phyloP scores from a whole-genome alignment of 2,888 invertebrate genomes.

The Tortrix viridana region DNA sequence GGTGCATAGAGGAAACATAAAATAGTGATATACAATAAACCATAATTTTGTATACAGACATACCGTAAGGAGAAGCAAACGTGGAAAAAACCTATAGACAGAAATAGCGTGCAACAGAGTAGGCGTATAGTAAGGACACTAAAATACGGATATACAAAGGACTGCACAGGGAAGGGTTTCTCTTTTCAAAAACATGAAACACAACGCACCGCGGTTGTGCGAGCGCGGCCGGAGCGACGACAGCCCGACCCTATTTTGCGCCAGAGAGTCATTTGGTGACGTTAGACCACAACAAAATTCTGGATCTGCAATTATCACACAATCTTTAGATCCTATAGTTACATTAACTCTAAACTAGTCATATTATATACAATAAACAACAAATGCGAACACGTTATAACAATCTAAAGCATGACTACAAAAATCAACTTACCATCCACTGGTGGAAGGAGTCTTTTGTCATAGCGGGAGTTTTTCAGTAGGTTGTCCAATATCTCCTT shows the following conservation, averaged over 20 bases:
- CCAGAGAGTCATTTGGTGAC: constrained; percentile 90
- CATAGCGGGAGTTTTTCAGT: constrained; percentile 93
- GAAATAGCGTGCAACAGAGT: constrained; percentile 58
- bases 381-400: constrained; percentile 7
- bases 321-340: constrained; percentile 49
- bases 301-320: constrained; percentile 90
- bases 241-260: constrained; percentile 83
- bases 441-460: constrained; percentile 95
- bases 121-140: constrained; percentile 53
- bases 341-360: background rate
- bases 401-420: constrained; percentile 8
- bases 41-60: constrained; percentile 17
- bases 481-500: constrained; percentile 96
- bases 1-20: constrained; percentile 49
- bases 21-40: constrained; percentile 19
- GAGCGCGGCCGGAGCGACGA: constrained; percentile 81
- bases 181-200: constrained; percentile 83
- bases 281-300: constrained; percentile 95
- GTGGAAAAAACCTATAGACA: constrained; percentile 48
- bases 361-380: background rate
- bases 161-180: constrained; percentile 65
- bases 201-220: constrained; percentile 86
- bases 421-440: constrained; percentile 88
- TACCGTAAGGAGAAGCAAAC: constrained; percentile 28
- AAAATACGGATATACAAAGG: constrained; percentile 46